Conservation (phyloP, 1,140 invertebrate species). For the Diachasmimorpha longicaudata region DNA sequence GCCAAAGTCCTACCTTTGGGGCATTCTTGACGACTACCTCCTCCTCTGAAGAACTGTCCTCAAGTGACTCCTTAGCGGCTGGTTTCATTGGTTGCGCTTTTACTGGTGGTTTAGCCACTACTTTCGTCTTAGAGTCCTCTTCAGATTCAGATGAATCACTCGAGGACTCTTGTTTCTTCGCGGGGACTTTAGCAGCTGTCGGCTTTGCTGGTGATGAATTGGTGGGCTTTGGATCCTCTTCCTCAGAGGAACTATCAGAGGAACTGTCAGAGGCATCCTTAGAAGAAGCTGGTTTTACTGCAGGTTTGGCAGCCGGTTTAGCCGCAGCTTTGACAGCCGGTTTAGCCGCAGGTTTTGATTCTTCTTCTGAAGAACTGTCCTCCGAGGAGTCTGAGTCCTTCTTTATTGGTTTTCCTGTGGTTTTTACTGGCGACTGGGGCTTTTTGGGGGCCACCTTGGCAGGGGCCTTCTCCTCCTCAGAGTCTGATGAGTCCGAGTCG, state of each 20-base stretch:
- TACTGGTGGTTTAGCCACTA: conserved; percentile 2
- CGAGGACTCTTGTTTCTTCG: conserved; percentile 36
- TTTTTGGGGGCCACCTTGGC: conserved; percentile 21
- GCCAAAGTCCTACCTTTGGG: conserved; percentile 25
- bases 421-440: background rate
- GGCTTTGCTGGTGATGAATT: conserved; percentile 30
- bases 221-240: background rate
- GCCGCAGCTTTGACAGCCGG: conserved; percentile 35
- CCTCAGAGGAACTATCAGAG: background rate
- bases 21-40: conserved; percentile 26
- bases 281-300: conserved; percentile 31
- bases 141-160: conserved; percentile 43
- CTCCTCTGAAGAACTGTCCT: conserved; percentile 46
- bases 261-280: conserved; percentile 10
- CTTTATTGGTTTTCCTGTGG: conserved; percentile 17
- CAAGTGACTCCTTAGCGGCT: conserved; percentile 28
- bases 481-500: conserved; percentile 41
- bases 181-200: conserved; percentile 26
- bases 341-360: background rate
- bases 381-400: conserved; percentile 43
- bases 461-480: conserved; percentile 44
- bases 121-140: conserved; percentile 25
- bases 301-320: conserved; percentile 44
- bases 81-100: background rate
- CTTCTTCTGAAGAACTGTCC: conserved; percentile 15